A percentile compares a stretch with the other conserved stretches of the same genome.
phyloP scores from a whole-genome alignment of 2,888 invertebrate genomes.

The Pseudococcus jackbeardsleyi region DNA sequence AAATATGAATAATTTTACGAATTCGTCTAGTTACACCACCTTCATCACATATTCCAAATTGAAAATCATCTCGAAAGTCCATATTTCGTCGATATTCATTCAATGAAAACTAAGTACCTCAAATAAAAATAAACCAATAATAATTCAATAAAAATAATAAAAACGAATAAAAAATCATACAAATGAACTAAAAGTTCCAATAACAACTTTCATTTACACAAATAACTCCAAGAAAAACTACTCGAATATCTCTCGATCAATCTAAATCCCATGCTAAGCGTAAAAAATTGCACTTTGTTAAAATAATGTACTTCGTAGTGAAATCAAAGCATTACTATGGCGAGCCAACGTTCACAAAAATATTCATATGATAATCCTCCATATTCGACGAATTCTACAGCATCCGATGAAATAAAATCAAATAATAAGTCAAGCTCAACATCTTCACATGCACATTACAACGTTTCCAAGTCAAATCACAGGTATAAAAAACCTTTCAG shows the following conservation, averaged over 20 bases:
- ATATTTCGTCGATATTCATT: not conserved
- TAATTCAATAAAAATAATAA: not conserved
- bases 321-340: not conserved
- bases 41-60: not conserved
- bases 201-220: not conserved
- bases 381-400: not conserved
- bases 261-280: constrained; percentile 28
- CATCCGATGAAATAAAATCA: not conserved
- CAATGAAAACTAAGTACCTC: constrained; percentile 11
- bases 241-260: not conserved
- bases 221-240: not conserved
- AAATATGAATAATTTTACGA: no score
- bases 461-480: not conserved
- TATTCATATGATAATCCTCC: not conserved
- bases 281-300: not conserved
- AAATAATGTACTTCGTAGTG: not conserved
- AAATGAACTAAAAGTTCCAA: not conserved
- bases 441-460: constrained; percentile 23
- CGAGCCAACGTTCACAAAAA: not conserved
- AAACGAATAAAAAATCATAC: not conserved
- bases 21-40: not conserved
- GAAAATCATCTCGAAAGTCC: not conserved
- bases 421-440: not conserved
- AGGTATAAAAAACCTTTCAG: constrained; percentile 41
- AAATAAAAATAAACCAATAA: not conserved